Evolutionary conservation across 92 coral and sea anemone species (phyloP).

Genomic region (Porites cylindrica): DNA sequence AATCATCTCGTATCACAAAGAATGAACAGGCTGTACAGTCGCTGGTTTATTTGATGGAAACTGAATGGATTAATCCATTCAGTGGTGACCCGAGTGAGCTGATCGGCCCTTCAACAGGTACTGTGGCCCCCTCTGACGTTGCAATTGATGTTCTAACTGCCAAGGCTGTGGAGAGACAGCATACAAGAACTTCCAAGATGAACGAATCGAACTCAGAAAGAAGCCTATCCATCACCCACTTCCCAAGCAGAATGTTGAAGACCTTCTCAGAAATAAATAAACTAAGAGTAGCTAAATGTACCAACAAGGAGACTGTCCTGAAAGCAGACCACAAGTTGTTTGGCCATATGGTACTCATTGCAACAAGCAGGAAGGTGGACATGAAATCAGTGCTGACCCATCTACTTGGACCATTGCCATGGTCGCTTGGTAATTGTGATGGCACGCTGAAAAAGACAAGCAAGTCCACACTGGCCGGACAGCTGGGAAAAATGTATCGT

Average conservation of each 20-base stretch:
- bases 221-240: conserved; percentile 60
- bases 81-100: conserved; percentile 50
- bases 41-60: conserved; percentile 53
- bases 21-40: conserved; percentile 48
- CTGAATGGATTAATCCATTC: conserved; percentile 53
- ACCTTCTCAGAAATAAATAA: conserved; percentile 40
- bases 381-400: conserved; percentile 64
- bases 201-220: conserved; percentile 43
- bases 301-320: conserved; percentile 55
- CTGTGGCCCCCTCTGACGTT: conserved; percentile 3
- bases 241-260: conserved; percentile 45
- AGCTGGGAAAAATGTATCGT: conserved; percentile 51
- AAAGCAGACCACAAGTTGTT: conserved; percentile 73
- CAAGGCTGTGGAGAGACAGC: conserved; percentile 51
- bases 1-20: conserved; percentile 49
- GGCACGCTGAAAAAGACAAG: conserved; percentile 67
- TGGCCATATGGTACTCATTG: conserved; percentile 72
- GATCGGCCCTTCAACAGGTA: conserved; percentile 49
- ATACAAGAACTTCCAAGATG: not conserved
- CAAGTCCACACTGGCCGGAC: conserved; percentile 54
- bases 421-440: conserved; percentile 64
- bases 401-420: conserved; percentile 71
- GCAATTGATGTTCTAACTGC: not conserved
- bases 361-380: conserved; percentile 61
- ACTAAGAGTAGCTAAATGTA: conserved; percentile 49